Conservation (phyloP, 2,113 vertebrate species). For the Cricetomys ansorgei region DNA sequence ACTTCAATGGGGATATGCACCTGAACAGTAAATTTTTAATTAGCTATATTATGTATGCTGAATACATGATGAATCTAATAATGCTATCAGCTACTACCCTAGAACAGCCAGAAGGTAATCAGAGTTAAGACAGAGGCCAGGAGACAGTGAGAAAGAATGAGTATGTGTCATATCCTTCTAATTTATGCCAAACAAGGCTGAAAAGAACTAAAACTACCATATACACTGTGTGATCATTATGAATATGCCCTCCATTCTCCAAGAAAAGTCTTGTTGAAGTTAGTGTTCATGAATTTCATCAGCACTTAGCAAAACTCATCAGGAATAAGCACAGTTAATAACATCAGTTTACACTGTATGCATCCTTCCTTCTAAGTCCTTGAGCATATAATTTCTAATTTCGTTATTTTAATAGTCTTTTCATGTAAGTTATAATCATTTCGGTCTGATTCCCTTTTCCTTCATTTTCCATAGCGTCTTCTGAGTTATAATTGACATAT, state of each 20-base stretch:
- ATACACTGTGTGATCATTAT: neutral
- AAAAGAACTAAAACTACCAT: neutral
- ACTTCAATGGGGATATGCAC: conserved; percentile 80
- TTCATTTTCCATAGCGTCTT: neutral
- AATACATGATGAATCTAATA: conserved; percentile 87
- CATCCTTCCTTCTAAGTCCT: neutral
- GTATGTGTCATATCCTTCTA: neutral
- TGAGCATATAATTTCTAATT: neutral
- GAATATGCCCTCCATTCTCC: neutral
- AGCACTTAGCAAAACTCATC: conserved; percentile 19
- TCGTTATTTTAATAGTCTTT: neutral
- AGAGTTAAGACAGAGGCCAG: conserved; percentile 69
- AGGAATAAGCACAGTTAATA: neutral
- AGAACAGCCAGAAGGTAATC: conserved; percentile 85
- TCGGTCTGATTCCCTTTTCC: neutral
- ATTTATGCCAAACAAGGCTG: neutral
- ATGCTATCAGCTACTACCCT: conserved; percentile 75
- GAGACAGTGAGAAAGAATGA: neutral
- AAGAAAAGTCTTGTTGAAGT: conserved; percentile 12
- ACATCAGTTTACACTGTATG: neutral
- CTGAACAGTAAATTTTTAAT: conserved; percentile 87
- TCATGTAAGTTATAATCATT: conserved; percentile 51
- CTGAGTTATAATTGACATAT: neutral
- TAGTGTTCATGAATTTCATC: neutral
- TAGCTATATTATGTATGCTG: conserved; percentile 84